These are phyloP conservation scores for Clarias platycephalus DNA, from an alignment of 2,797 vertebrate genomes.

Conservation along the genomic window DNA sequence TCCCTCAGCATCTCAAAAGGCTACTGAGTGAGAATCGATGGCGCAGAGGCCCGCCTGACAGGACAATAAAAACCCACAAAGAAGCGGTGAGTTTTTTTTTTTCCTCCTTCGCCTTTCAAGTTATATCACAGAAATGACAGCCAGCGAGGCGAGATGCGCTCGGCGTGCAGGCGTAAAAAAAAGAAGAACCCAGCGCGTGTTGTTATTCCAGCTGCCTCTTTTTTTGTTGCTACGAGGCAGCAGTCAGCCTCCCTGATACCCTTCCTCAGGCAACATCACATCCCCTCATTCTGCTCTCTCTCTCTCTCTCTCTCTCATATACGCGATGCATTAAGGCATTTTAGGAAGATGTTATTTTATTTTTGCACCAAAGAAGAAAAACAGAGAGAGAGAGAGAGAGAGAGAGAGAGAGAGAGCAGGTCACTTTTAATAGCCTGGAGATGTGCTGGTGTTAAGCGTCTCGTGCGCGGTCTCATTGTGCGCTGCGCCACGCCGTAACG, in stretches of 20 bases:
- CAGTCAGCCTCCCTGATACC: slow-evolving; percentile 63
- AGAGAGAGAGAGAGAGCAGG: background rate
- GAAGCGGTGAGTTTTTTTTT: slow-evolving; percentile 81
- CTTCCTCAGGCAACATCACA: slow-evolving; percentile 50
- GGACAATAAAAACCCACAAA: slow-evolving; percentile 84
- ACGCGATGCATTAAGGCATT: background rate
- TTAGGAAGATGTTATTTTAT: background rate
- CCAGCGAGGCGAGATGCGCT: slow-evolving; percentile 55
- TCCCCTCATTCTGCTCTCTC: slow-evolving; percentile 23
- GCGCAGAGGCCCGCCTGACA: slow-evolving; percentile 83
- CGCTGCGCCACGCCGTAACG: slow-evolving; percentile 63
- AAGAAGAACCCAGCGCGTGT: slow-evolving; percentile 56
- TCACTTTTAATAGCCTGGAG: background rate
- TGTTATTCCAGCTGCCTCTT: slow-evolving; percentile 64
- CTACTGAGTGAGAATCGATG: slow-evolving; percentile 82
- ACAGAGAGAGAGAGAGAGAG: no score
- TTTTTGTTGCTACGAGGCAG: slow-evolving; percentile 74
- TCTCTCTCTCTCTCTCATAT: background rate
- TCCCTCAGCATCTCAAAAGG: slow-evolving; percentile 81
- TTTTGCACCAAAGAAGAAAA: background rate
- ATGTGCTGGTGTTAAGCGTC: background rate
- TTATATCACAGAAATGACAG: slow-evolving; percentile 65
- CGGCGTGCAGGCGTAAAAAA: slow-evolving; percentile 50
- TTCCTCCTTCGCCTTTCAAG: slow-evolving; percentile 52
- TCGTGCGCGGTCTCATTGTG: slow-evolving; percentile 61